Evolutionary conservation across 64 coral and sea anemone species (phyloP).

Genomic region (Exaiptasia diaphana): DNA sequence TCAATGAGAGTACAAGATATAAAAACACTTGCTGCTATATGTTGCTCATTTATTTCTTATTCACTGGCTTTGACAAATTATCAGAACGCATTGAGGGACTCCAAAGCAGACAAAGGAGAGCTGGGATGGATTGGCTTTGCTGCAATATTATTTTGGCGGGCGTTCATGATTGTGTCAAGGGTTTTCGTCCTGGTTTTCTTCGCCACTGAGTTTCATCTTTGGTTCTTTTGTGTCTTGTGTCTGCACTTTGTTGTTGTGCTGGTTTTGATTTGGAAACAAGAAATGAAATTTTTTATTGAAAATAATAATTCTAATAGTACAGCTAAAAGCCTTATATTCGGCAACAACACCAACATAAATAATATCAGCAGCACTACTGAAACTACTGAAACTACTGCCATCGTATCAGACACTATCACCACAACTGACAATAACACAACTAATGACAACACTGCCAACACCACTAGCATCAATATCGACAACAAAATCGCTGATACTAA

Average conservation of each 20-base stretch:
- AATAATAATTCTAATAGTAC: no score
- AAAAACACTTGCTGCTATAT: conserved; percentile 61
- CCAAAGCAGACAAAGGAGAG: conserved; percentile 62
- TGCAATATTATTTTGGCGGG: conserved; percentile 72
- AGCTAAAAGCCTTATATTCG: no score
- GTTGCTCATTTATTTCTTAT: conserved; percentile 72
- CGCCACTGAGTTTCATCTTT: conserved; percentile 53
- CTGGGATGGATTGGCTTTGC: conserved; percentile 72
- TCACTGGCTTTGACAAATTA: conserved; percentile 72
- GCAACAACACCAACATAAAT: no score
- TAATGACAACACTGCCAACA: no score
- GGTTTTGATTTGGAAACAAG: conserved; percentile 18
- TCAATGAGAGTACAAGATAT: conserved; percentile 40
- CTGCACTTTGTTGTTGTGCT: conserved; percentile 48
- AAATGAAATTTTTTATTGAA: conserved; percentile 70
- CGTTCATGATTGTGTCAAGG: conserved; percentile 72
- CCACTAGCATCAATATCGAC: no score
- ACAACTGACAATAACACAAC: no score
- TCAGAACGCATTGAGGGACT: conserved; percentile 58
- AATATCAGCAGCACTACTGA: no score
- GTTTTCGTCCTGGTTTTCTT: conserved; percentile 72
- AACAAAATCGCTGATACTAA: no score
- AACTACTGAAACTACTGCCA: no score
- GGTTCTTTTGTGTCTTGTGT: conserved; percentile 57
- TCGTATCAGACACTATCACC: no score